Base-by-base conservation (phyloP, 1,140 invertebrate species). In the Plectus sambesii region DNA sequence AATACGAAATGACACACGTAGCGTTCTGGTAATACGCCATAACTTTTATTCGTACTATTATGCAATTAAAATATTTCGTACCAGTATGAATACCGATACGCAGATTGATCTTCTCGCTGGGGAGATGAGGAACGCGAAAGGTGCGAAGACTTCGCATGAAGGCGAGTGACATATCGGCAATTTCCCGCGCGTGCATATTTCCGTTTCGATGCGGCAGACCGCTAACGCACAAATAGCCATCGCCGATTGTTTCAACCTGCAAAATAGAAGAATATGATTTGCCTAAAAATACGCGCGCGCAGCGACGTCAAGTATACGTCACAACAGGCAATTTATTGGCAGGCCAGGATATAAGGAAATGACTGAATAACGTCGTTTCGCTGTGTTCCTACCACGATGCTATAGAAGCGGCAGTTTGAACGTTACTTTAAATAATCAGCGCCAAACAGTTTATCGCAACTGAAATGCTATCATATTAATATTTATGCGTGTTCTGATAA, bases 201-300 rank as follows among this genome's bases (percentile, higher is more conserved):
- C 76, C 77, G 62, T 79, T 79, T 40, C 71, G 59, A 2, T 69
- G 49, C 0, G 78, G 78, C 9, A 80, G 61, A 9, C 78, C 78
- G 8, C 75, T 77, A 9, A 77, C 77, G 22, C 78, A 77, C 72
- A 96, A 89, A 38, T 58, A 58, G 12, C 49, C 54, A 45, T 58
- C 54, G 17, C 55, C 57, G 39, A 59, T 59, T 19, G 57, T 58
- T 54, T 59, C 57, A 5, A 59, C 57, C 51, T 53, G 52, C 47
- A 35, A 24, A 12, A 6, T n/a, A 42, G 8, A 9, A 2, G 56
- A 74, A 75, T 75, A 81, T 79, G 77, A 73, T 80, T 76, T 9
- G 87, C 86, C 62, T 85, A 88, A 19, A 84, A 87, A 69, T 93
- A 87, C 87, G 92, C 89, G 45, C 87, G 75, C 0, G 84, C 87